Base-by-base conservation (phyloP, 1,140 invertebrate species). In the Saxidomus purpurata region DNA sequence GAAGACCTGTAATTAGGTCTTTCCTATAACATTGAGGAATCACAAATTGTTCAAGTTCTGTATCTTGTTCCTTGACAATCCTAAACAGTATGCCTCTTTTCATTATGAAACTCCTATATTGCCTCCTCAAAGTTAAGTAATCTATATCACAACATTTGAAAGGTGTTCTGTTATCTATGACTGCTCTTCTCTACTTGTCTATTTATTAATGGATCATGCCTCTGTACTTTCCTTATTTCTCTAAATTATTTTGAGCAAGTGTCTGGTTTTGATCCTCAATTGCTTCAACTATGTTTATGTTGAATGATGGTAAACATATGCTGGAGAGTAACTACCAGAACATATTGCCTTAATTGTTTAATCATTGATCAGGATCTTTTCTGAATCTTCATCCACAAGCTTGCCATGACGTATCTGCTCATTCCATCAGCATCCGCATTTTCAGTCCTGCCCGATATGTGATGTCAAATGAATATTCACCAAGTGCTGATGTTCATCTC, bases 21-120 rank as follows among this genome's bases (percentile, higher is more conserved):
- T 80, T 47, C 15, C 38, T 79, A 34, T 63, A 67, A 9, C 15
- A 43, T 0, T 43, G 4, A 15, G 43, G 43, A 8, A 8, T 4
- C 4, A 74, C 38, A n/a, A 74, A 17, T 38, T 74, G 69, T 31
- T 67, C 28, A 38, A 74, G 9, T 1, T n/a, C 31, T 40, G 31
- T 31, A 19, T n/a, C 22, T 74, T 74, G 19, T 0, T 74, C 69
- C 38, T 83, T 83, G 3, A 81, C 49, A 59, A 22, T 31, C 22
- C 67, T 69, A 38, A 69, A 69, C 25, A 36, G 22, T 2, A 69
- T 69, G 11, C 67, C 67, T 69, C 67, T 69, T 69, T 34, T 69
- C 11, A 69, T 69, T 25, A 34, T 69, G 1, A 69, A 34, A 13
- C 4, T 34, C 36, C 22, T 25, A 22, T 34, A 69, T 22, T 69